phyloP scores from a whole-genome alignment of 2,113 vertebrate species.

The Rhinoptilus africanus region DNA sequence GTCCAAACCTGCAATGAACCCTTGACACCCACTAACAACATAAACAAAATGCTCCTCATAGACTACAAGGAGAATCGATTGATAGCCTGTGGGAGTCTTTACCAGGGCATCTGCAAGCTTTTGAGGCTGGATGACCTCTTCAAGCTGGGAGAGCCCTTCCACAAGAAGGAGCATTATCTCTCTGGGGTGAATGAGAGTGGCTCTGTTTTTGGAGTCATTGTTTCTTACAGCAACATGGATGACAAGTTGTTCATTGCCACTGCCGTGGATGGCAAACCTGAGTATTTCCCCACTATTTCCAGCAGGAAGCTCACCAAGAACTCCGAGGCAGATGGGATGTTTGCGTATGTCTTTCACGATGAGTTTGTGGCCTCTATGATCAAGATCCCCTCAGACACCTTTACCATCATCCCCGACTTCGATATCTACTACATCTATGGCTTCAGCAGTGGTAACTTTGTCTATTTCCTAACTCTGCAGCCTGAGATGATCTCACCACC shows the following conservation, averaged over 20 bases:
- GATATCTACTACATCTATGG: constrained; percentile 98
- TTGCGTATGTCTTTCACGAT: constrained; percentile 96
- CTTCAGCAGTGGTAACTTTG: constrained; percentile 96
- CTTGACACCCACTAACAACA: constrained; percentile 89
- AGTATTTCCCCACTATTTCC: constrained; percentile 98
- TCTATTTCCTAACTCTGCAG: constrained; percentile 95
- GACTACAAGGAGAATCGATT: constrained; percentile 95
- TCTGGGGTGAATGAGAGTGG: constrained; percentile 96
- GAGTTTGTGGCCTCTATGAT: constrained; percentile 99
- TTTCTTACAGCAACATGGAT: constrained; percentile 90
- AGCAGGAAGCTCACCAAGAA: constrained; percentile 94
- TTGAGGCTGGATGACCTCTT: constrained; percentile 96
- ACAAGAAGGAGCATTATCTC: constrained; percentile 98
- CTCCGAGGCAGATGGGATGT: constrained; percentile 96
- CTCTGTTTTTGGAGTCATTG: constrained; percentile 95
- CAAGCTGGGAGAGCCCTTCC: constrained; percentile 95
- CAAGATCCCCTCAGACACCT: constrained; percentile 97
- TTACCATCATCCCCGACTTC: constrained; percentile 96
- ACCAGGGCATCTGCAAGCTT: constrained; percentile 97
- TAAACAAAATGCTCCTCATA: constrained; percentile 98
- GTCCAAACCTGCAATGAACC: constrained; percentile 95
- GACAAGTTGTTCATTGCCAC: constrained; percentile 97
- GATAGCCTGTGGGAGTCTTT: constrained; percentile 94
- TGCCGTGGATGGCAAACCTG: constrained; percentile 94
- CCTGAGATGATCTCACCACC: constrained; percentile 95